A percentile compares a stretch with the other conserved stretches of the same genome.
phyloP scores from a whole-genome alignment of 2,888 invertebrate genomes.

The Xylocampa areola region DNA sequence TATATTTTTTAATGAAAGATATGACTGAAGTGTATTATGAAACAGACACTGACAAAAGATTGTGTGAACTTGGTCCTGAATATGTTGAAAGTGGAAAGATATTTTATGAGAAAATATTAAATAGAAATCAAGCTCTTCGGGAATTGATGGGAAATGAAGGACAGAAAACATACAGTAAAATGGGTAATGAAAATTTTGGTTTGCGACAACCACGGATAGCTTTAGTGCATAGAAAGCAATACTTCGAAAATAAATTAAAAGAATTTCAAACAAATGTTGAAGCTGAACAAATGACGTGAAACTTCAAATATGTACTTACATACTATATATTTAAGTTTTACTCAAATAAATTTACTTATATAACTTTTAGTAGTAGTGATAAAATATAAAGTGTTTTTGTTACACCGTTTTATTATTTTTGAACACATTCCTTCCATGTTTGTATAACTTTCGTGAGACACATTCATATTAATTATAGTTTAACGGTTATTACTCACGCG shows the following conservation, averaged over 20 bases:
- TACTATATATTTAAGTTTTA: too few relatives aligned
- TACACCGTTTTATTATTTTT: too few relatives aligned
- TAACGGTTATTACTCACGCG: too few relatives aligned
- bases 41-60: constrained; percentile 89
- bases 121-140: constrained; percentile 93
- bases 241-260: constrained; percentile 90
- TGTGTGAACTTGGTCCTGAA: constrained; percentile 90
- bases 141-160: constrained; percentile 91
- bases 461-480: too few relatives aligned
- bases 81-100: constrained; percentile 93
- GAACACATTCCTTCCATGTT: too few relatives aligned
- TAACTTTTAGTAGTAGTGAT: too few relatives aligned
- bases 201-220: constrained; percentile 92
- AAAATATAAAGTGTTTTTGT: too few relatives aligned
- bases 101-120: constrained; percentile 93
- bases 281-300: constrained; percentile 21
- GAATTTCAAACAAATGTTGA: constrained; percentile 56
- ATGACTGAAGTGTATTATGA: constrained; percentile 91
- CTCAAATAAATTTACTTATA: too few relatives aligned
- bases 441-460: too few relatives aligned
- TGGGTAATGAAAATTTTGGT: constrained; percentile 92
- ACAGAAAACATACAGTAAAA: constrained; percentile 90
- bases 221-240: constrained; percentile 91
- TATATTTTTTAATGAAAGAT: constrained; percentile 92
- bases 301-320: too few relatives aligned